phyloP scores from a whole-genome alignment of 2,888 invertebrate genomes.

The Oxytorus armatus region DNA sequence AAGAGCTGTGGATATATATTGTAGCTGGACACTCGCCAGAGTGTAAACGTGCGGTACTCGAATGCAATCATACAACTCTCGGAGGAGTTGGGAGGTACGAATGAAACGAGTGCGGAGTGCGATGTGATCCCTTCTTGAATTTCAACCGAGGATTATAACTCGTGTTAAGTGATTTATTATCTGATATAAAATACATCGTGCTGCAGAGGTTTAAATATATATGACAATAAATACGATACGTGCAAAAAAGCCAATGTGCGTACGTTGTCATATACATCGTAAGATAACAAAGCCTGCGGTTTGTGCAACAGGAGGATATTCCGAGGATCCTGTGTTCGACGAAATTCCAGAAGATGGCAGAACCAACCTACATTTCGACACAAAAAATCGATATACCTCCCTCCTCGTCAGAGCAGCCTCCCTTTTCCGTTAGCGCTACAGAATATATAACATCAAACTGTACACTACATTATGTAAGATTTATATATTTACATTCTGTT shows the following conservation, averaged over 20 bases:
- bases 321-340: slow-evolving; percentile 32
- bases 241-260: neutral
- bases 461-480: neutral
- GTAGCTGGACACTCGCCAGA: slow-evolving; percentile 11
- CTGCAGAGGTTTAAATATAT: no score
- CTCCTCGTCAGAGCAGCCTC: slow-evolving; percentile 2
- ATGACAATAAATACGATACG: slow-evolving; percentile 8
- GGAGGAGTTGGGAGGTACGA: neutral
- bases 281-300: slow-evolving; percentile 53
- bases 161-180: slow-evolving; percentile 34
- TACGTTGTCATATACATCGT: slow-evolving; percentile 18
- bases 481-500: neutral
- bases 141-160: slow-evolving; percentile 16
- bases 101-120: slow-evolving; percentile 6
- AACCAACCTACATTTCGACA: slow-evolving; percentile 36
- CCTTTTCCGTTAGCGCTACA: neutral
- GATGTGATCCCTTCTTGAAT: slow-evolving; percentile 44
- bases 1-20: slow-evolving; percentile 7
- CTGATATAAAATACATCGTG: no score
- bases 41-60: slow-evolving; percentile 10
- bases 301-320: slow-evolving; percentile 55
- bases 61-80: slow-evolving; percentile 48
- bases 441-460: neutral
- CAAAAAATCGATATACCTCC: slow-evolving; percentile 43
- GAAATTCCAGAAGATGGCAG: slow-evolving; percentile 50